Conservation (phyloP, 1,140 invertebrate genomes). For the Drosophila athabasca region DNA sequence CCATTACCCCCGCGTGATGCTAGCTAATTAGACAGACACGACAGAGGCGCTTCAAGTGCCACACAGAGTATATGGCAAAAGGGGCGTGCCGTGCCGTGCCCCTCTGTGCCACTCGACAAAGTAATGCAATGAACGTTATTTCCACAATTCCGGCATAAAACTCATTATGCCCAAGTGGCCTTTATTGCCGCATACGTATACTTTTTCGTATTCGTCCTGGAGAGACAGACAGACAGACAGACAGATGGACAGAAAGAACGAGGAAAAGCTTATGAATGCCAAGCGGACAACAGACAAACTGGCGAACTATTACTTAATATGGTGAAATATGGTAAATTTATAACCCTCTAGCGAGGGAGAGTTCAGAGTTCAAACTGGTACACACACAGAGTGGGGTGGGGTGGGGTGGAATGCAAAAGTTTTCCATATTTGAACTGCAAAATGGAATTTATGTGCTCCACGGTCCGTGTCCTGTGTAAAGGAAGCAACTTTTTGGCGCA, state of each 20-base stretch:
- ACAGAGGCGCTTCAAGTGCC: background rate
- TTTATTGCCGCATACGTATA: constrained; percentile 36
- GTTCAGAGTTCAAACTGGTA: constrained; percentile 45
- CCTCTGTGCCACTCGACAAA: constrained; percentile 11
- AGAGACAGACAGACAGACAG: constrained; percentile 3
- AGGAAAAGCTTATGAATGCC: constrained; percentile 29
- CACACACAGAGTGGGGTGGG: constrained; percentile 6
- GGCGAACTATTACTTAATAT: constrained; percentile 67
- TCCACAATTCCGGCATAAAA: constrained; percentile 16
- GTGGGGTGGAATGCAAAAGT: constrained; percentile 45
- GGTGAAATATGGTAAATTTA: constrained; percentile 68
- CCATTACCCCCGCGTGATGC: constrained; percentile 16
- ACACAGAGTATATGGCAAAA: too few species aligned
- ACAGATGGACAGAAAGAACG: constrained; percentile 15
- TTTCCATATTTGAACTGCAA: constrained; percentile 62
- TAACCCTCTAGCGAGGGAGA: constrained; percentile 28
- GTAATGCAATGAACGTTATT: constrained; percentile 45
- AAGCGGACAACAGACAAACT: constrained; percentile 24
- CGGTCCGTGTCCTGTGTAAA: constrained; percentile 10
- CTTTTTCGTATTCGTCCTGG: constrained; percentile 8
- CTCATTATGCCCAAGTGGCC: constrained; percentile 54
- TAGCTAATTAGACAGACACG: constrained; percentile 30
- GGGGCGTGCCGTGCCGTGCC: too few species aligned
- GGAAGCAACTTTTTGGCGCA: constrained; percentile 14
- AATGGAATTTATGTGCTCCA: constrained; percentile 53